phyloP scores from a whole-genome alignment of 2,113 vertebrate genomes.

The Sylvicapra grimmia region DNA sequence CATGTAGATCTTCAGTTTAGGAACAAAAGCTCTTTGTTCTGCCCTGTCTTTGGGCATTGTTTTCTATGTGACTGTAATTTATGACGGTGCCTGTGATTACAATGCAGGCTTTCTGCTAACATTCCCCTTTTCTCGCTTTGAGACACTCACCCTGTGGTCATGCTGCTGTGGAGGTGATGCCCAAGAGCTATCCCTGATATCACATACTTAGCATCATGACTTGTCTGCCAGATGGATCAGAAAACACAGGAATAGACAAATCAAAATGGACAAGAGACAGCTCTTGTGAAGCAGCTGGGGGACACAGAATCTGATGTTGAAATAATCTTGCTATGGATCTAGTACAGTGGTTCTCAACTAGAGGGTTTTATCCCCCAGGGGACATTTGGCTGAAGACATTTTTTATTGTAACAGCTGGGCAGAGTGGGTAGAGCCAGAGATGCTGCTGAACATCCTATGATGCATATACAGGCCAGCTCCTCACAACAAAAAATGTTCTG shows the following conservation, averaged over 20 bases:
- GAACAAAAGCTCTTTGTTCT: conserved; percentile 56
- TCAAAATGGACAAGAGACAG: conserved; percentile 27
- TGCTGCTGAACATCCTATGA: not conserved
- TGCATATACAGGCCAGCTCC: not conserved
- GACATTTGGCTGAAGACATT: conserved; percentile 25
- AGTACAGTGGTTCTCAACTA: not conserved
- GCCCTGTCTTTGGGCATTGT: conserved; percentile 49
- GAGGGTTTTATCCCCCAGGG: not conserved
- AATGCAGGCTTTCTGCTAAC: conserved; percentile 53
- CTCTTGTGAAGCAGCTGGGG: conserved; percentile 44
- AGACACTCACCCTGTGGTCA: conserved; percentile 50
- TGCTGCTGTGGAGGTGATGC: conserved; percentile 29
- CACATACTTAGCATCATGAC: conserved; percentile 42
- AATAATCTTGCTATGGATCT: conserved; percentile 11
- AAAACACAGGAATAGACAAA: conserved; percentile 41
- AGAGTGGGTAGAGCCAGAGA: not conserved
- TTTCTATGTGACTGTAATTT: conserved; percentile 65
- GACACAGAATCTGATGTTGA: conserved; percentile 31
- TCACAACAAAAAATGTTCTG: not conserved
- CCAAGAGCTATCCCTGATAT: conserved; percentile 47
- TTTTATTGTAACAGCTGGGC: not conserved
- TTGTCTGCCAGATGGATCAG: conserved; percentile 50
- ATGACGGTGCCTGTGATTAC: not conserved
- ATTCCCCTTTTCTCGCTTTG: not conserved
- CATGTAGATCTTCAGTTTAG: conserved; percentile 1